Base-by-base conservation (phyloP, 2,113 vertebrate species). In the Lepus europaeus region DNA sequence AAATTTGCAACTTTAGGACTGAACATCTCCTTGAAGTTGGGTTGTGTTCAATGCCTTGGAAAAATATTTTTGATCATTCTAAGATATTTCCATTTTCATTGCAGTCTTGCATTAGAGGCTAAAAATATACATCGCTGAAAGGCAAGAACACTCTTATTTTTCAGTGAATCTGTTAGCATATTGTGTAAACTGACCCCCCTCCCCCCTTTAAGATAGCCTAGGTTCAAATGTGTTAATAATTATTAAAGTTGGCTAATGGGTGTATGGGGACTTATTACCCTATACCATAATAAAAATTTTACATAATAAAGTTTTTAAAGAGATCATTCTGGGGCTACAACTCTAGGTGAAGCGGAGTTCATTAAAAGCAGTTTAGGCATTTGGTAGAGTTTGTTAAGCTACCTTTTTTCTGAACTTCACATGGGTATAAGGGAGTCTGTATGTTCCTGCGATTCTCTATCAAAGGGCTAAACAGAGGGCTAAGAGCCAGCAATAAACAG, bases 141-240 rank as follows among this genome's bases (percentile, higher is more conserved):
- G 27, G n/a, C 29, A 85, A 49, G 49, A 53, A 77, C 27, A 68
- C 22, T 78, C 49, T 81, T 77, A n/a, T 39, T 88, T 96, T 92
- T 72, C 59, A 79, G 0, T 73, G 70, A 88, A 53, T 83, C 64
- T 82, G 19, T 70, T 72, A 72, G 63, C 56, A 63, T 23, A 51
- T 70, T 89, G 33, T 33, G 10, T 78, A 93, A 25, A 23, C 45
- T 78, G 36, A 88, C 36, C 19, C 56, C 56, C 17, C 17, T 20
- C 19, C 36, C 61, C n/a, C 39, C 39, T 87, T 69, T 94, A 87
- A 95, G 74, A 69, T 85, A 81, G 61, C 56, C 13, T 68, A 66
- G 63, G 7, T 56, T 68, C 69, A 93, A 81, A 66, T 86, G 49
- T 93, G 64, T 87, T 93, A 87, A 49, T 93, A 90, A 87, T 89